phyloP scores from a whole-genome alignment of 2,888 invertebrate species.

The Dasypolia templi region DNA sequence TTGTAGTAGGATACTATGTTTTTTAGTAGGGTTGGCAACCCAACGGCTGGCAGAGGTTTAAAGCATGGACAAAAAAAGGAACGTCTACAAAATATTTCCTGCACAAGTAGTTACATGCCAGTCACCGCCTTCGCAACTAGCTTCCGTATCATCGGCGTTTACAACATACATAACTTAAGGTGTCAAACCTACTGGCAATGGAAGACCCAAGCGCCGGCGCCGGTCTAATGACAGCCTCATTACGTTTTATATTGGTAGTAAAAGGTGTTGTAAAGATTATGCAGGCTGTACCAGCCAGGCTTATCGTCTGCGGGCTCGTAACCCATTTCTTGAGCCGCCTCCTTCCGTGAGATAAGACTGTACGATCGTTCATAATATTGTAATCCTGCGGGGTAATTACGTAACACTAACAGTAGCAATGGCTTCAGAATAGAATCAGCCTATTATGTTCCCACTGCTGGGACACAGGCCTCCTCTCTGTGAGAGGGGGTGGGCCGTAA shows the following conservation, averaged over 20 bases:
- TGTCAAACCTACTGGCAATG: slow-evolving; percentile 7
- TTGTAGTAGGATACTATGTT: no score
- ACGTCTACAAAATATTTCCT: not conserved
- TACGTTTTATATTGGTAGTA: slow-evolving; percentile 36
- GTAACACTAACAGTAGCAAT: no score
- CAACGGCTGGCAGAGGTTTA: not conserved
- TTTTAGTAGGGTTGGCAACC: no score
- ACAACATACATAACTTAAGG: not conserved
- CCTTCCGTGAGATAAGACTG: slow-evolving; percentile 45
- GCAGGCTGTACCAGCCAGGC: slow-evolving; percentile 23
- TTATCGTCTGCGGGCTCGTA: slow-evolving; percentile 46
- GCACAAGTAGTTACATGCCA: not conserved
- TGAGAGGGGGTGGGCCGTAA: no score
- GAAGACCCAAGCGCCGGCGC: slow-evolving; percentile 31
- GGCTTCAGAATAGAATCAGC: no score
- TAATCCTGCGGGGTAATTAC: no score
- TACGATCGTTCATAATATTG: no score
- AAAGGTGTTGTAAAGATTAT: slow-evolving; percentile 43
- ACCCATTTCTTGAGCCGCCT: slow-evolving; percentile 44
- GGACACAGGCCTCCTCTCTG: no score
- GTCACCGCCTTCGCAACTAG: not conserved
- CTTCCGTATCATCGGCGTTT: not conserved
- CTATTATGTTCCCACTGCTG: no score
- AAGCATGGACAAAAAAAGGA: not conserved
- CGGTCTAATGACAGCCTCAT: slow-evolving; percentile 39